Percentiles rank a stretch among this genome's conserved stretches.
phyloP scores from a whole-genome alignment of 2,113 vertebrate genomes.

The Symphodus melops region DNA sequence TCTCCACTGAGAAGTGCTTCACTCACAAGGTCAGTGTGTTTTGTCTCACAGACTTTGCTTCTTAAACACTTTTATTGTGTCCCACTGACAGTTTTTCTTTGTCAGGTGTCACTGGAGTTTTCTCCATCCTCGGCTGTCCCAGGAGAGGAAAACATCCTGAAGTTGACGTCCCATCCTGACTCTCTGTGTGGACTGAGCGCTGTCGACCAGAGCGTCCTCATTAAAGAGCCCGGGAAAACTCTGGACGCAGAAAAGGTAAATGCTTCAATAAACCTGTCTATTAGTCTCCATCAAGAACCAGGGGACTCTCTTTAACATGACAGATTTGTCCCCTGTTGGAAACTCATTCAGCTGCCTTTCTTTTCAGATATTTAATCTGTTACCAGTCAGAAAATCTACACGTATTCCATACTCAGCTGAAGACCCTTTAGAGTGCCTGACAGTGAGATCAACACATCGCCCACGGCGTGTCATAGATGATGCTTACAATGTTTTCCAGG shows the following conservation, averaged over 20 bases:
- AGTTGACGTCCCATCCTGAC: conserved; percentile 78
- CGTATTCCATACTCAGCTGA: conserved; percentile 20
- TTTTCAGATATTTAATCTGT: conserved; percentile 72
- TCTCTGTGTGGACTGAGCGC: conserved; percentile 88
- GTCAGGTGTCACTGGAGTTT: conserved; percentile 81
- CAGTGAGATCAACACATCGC: conserved; percentile 55
- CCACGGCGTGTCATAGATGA: background rate
- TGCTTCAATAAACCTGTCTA: background rate
- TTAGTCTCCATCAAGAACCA: too few relatives aligned
- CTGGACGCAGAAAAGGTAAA: conserved; percentile 73
- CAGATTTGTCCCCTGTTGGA: too few relatives aligned
- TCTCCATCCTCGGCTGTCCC: conserved; percentile 77
- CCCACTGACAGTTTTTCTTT: background rate
- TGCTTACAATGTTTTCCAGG: conserved; percentile 63
- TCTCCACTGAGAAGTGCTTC: conserved; percentile 86
- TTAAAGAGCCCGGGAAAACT: conserved; percentile 82
- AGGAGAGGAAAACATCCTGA: conserved; percentile 71
- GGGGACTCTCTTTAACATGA: too few relatives aligned
- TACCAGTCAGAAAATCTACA: conserved; percentile 46
- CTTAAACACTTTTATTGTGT: too few relatives aligned
- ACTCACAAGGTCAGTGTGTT: conserved; percentile 85
- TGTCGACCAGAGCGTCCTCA: conserved; percentile 86
- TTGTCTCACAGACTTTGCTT: too few relatives aligned
- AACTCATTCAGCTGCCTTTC: background rate
- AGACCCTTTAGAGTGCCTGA: conserved; percentile 54